Evolutionary conservation across 2,888 invertebrate genomes (phyloP).

Genomic region (Agrotis clavis): DNA sequence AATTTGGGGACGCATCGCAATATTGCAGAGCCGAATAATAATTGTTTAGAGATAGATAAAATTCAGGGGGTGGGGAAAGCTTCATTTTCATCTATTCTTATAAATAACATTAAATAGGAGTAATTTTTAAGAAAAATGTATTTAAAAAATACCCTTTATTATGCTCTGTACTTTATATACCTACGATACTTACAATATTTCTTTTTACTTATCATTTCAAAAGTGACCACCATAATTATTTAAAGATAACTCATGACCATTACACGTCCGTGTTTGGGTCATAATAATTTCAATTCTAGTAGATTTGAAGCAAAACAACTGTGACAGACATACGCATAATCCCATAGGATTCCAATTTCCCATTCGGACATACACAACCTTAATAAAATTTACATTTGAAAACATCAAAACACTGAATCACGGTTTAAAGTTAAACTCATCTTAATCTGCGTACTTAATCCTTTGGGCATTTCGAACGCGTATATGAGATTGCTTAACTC

Average conservation of each 20-base stretch:
- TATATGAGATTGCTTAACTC: constrained; percentile 80
- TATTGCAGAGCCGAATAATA: constrained; percentile 37
- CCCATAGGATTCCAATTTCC: neutral
- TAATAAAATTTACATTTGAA: constrained; percentile 57
- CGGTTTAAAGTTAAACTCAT: constrained; percentile 68
- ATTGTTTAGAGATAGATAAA: constrained; percentile 30
- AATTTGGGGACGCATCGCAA: constrained; percentile 42
- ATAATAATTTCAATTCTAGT: no score
- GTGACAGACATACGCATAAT: neutral
- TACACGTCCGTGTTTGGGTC: neutral
- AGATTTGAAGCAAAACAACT: neutral
- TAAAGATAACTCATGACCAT: neutral
- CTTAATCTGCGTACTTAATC: constrained; percentile 77
- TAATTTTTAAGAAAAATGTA: no score
- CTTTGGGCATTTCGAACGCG: constrained; percentile 79
- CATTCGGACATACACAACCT: neutral
- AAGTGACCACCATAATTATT: neutral
- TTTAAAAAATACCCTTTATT: no score
- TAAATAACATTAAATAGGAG: neutral
- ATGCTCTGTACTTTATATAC: no score
- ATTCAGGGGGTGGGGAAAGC: neutral
- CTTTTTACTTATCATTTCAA: neutral
- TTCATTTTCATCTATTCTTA: neutral
- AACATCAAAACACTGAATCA: constrained; percentile 65
- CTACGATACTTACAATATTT: no score